These are phyloP conservation scores for Kryphioiulus occultus DNA, from an alignment of 2,888 invertebrate species.

Conservation along the genomic window DNA sequence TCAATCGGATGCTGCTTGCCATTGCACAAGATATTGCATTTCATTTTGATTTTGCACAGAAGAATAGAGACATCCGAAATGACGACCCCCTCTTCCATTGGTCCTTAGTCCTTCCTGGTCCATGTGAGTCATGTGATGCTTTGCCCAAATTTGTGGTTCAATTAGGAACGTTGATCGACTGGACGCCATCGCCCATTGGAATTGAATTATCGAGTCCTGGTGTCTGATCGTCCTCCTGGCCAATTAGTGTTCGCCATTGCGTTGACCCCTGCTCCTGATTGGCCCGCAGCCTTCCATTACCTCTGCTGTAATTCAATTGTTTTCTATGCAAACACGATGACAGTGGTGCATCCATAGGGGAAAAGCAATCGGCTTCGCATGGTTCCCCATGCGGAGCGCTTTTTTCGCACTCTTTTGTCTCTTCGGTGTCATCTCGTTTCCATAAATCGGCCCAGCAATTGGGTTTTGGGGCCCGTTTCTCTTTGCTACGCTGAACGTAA, in stretches of 20 bases:
- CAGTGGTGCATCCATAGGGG: conserved; percentile 24
- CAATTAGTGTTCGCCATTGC: conserved; percentile 16
- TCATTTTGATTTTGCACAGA: neutral
- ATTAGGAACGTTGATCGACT: conserved; percentile 47
- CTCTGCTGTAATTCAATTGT: conserved; percentile 46
- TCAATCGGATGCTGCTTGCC: neutral
- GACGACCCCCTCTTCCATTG: neutral
- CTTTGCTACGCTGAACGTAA: neutral
- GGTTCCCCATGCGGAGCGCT: conserved; percentile 18
- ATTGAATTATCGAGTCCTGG: conserved; percentile 41
- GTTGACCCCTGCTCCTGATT: conserved; percentile 39
- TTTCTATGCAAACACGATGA: conserved; percentile 49
- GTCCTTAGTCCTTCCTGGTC: neutral
- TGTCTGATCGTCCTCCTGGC: conserved; percentile 39
- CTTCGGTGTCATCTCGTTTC: conserved; percentile 34
- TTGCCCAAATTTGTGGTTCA: conserved; percentile 48
- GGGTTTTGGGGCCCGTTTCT: neutral
- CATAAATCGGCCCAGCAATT: conserved; percentile 28
- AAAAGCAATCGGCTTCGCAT: conserved; percentile 42
- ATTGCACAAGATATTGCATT: neutral
- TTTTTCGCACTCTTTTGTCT: conserved; percentile 44
- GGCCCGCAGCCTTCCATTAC: conserved; percentile 47
- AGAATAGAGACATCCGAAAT: conserved; percentile 32
- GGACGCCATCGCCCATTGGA: conserved; percentile 35
- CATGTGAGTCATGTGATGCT: neutral